Percentiles rank a stretch among this genome's conserved stretches.
Evolutionary conservation across 2,888 invertebrate genomes (phyloP).

Genomic region (Lamellibrachia satsuma): DNA sequence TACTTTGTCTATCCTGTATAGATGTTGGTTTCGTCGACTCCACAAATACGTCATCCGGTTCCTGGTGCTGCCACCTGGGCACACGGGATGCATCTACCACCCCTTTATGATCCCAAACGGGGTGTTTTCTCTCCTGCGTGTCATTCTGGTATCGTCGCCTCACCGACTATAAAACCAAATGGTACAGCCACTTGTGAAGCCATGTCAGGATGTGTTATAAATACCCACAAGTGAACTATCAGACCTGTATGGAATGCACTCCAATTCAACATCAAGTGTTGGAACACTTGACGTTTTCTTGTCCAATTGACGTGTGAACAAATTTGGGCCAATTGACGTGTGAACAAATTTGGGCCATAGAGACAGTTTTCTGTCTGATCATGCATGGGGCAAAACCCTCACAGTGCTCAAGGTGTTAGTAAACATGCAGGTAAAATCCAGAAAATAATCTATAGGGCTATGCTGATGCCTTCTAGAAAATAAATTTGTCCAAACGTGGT

Average conservation of each 20-base stretch:
- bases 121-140: background rate
- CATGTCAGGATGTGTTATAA: background rate
- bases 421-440: background rate
- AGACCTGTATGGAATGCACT: background rate
- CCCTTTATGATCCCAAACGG: background rate
- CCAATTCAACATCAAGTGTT: background rate
- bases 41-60: background rate
- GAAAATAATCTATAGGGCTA: background rate
- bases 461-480: background rate
- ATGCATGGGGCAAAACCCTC: background rate
- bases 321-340: background rate
- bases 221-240: background rate
- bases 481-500: background rate
- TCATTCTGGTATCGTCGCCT: background rate
- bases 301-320: background rate
- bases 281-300: background rate
- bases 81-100: background rate
- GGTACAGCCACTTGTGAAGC: background rate
- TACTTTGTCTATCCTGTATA: background rate
- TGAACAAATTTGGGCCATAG: background rate
- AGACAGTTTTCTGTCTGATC: background rate
- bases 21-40: background rate
- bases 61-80: slow-evolving; percentile 4
- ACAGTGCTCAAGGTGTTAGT: background rate
- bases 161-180: background rate